Conservation (phyloP, 2,888 invertebrate genomes). For the Gerris lacustris region DNA sequence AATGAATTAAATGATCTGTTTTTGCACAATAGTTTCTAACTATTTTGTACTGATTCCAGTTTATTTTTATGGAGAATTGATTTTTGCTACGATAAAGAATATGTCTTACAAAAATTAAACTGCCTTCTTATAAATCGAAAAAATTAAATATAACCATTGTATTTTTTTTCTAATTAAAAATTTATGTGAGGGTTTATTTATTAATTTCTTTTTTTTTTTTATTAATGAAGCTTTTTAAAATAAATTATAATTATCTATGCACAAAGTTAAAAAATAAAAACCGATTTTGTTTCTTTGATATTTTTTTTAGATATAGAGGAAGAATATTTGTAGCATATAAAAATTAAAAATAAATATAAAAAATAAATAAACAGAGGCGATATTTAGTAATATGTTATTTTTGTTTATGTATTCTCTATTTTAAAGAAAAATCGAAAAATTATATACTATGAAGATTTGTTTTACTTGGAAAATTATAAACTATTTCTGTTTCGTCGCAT, state of each 20-base stretch:
- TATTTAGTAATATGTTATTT: constrained; percentile 1
- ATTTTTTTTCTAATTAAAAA: too few relatives aligned
- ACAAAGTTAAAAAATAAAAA: constrained; percentile 12
- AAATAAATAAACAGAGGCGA: constrained; percentile 4
- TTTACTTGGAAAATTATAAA: background rate
- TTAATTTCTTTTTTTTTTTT: background rate
- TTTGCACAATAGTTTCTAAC: constrained; percentile 29
- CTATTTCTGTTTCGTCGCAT: constrained; percentile 9
- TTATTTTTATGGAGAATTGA: constrained; percentile 22
- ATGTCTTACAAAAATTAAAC: background rate
- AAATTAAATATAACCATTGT: too few relatives aligned
- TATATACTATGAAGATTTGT: constrained; percentile 5
- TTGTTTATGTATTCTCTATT: too few relatives aligned
- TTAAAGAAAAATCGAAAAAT: background rate
- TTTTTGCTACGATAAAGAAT: constrained; percentile 21
- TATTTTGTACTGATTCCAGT: constrained; percentile 29
- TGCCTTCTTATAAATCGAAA: too few relatives aligned
- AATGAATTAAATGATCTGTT: constrained; percentile 20
- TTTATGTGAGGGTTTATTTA: too few relatives aligned
- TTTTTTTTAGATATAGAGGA: constrained; percentile 7
- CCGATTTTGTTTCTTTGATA: constrained; percentile 8
- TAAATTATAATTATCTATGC: constrained; percentile 20
- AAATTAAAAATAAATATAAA: constrained; percentile 10
- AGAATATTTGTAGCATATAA: constrained; percentile 13
- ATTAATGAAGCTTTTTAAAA: constrained; percentile 15